Percentiles rank a stretch among this genome's conserved stretches.
Evolutionary conservation across 2,888 invertebrate species (phyloP).

Genomic region (Eledona agricola): DNA sequence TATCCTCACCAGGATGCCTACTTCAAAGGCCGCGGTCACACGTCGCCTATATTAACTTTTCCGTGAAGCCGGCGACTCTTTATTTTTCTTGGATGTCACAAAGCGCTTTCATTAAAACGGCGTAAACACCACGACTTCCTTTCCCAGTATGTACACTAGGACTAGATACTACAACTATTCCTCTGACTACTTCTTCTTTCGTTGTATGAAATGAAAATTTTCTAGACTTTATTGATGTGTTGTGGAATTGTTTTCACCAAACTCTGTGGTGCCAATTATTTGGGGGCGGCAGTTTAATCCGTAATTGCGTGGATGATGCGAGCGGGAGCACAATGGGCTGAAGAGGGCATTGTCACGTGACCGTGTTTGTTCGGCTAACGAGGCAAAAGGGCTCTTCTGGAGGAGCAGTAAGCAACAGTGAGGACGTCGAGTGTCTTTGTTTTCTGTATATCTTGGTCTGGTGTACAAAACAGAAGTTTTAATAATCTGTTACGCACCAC

Average conservation of each 20-base stretch:
- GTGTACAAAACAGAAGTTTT: too few species aligned
- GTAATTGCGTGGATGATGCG: constrained; percentile 19
- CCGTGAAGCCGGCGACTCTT: constrained; percentile 31
- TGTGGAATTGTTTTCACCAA: not conserved
- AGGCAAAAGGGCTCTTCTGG: constrained; percentile 34
- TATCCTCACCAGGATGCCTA: constrained; percentile 49
- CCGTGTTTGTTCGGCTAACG: constrained; percentile 45
- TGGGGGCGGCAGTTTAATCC: constrained; percentile 12
- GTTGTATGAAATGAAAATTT: too few species aligned
- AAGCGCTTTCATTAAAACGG: constrained; percentile 24
- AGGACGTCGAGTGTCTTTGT: constrained; percentile 4
- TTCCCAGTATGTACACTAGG: too few species aligned
- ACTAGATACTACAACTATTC: too few species aligned
- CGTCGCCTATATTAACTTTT: constrained; percentile 34
- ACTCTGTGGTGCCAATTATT: constrained; percentile 7
- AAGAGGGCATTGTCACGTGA: constrained; percentile 41
- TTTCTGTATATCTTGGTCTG: constrained; percentile 1
- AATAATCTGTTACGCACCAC: too few species aligned
- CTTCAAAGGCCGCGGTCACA: constrained; percentile 51
- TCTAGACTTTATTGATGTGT: too few species aligned
- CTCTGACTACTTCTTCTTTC: too few species aligned
- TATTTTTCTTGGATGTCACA: constrained; percentile 25
- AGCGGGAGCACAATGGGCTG: constrained; percentile 27
- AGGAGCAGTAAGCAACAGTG: constrained; percentile 39
- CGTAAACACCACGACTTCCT: constrained; percentile 16